These are phyloP conservation scores for Dryomyza anilis DNA, from an alignment of 2,888 invertebrate genomes.

Conservation along the genomic window DNA sequence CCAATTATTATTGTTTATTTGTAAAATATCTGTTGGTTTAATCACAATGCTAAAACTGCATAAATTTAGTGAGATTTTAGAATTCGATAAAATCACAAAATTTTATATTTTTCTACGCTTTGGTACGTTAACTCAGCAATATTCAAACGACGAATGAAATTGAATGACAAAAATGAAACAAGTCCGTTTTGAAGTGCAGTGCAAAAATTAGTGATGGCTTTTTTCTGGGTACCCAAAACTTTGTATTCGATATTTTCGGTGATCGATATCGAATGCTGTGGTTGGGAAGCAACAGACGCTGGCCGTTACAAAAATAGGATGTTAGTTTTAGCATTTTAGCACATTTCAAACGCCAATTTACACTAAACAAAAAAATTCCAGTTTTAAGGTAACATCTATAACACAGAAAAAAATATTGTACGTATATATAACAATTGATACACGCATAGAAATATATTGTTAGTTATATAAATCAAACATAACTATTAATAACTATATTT, in stretches of 20 bases:
- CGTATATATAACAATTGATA: too few species aligned
- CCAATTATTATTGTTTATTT: not conserved
- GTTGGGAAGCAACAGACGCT: too few species aligned
- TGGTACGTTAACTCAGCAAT: not conserved
- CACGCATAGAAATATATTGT: too few species aligned
- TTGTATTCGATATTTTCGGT: too few species aligned
- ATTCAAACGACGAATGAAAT: not conserved
- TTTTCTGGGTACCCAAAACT: too few species aligned
- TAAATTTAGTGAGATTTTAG: not conserved
- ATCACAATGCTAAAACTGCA: too few species aligned
- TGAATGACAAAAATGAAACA: not conserved
- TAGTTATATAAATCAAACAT: too few species aligned
- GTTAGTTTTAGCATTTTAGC: not conserved
- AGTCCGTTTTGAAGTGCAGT: not conserved
- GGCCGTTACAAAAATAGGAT: too few species aligned
- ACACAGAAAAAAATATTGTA: too few species aligned
- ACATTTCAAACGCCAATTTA: not conserved
- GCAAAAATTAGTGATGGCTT: not conserved
- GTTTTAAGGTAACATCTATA: not conserved
- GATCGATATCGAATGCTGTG: too few species aligned
- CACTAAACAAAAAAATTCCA: not conserved
- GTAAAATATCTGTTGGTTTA: too few species aligned
- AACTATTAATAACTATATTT: too few species aligned
- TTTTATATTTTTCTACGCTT: not conserved
- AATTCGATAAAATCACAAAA: not conserved